Conservation (phyloP, 2,797 vertebrate genomes). For the Paratrypauchen microcephalus region DNA sequence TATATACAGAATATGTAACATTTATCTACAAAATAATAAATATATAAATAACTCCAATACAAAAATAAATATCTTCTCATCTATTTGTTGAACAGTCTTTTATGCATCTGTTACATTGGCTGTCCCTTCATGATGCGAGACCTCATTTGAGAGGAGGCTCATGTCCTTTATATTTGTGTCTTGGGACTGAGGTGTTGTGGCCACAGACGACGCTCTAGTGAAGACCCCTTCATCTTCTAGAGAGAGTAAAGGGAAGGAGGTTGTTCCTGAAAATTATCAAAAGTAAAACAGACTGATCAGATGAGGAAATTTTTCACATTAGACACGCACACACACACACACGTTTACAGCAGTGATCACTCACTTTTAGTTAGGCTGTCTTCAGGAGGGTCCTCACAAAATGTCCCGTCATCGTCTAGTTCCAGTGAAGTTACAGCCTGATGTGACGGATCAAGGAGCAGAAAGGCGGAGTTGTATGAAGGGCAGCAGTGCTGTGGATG, state of each 20-base stretch:
- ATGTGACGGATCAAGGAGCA: constrained; percentile 76
- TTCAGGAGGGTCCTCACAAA: constrained; percentile 48
- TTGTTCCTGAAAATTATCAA: constrained; percentile 67
- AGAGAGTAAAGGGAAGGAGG: constrained; percentile 79
- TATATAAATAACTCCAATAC: constrained; percentile 99
- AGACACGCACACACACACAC: neutral
- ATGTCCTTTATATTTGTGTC: constrained; percentile 68
- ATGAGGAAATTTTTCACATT: neutral
- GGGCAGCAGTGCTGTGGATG: constrained; percentile 71
- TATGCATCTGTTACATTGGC: constrained; percentile 63
- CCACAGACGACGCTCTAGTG: constrained; percentile 70
- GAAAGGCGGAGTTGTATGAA: constrained; percentile 78
- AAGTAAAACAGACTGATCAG: constrained; percentile 10
- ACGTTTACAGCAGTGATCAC: neutral
- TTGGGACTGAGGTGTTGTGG: constrained; percentile 62
- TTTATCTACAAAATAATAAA: constrained; percentile 98
- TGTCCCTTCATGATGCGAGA: constrained; percentile 42
- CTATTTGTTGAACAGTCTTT: constrained; percentile 60
- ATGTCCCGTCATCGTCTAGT: constrained; percentile 46
- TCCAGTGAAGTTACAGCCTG: constrained; percentile 62
- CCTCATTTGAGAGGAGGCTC: constrained; percentile 62
- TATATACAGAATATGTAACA: constrained; percentile 84
- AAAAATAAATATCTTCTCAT: constrained; percentile 98
- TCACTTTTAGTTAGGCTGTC: constrained; percentile 58
- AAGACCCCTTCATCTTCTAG: constrained; percentile 83